Conservation (phyloP, 2,797 vertebrate species). For the Pseudochirops cupreus region DNA sequence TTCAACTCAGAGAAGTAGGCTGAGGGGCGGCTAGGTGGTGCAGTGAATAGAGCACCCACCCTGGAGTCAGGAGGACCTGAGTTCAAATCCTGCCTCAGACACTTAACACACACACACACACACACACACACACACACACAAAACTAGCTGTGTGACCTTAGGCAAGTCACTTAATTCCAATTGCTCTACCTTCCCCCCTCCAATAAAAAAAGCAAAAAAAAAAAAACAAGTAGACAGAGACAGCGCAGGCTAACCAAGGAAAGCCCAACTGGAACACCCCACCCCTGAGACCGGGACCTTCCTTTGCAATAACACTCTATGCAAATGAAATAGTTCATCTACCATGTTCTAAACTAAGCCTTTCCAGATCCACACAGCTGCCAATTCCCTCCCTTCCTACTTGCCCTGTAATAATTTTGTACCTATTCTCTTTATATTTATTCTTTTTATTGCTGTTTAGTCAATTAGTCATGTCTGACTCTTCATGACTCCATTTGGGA, state of each 20-base stretch:
- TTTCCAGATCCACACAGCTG: background rate
- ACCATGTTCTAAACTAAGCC: background rate
- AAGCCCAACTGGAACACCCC: too few relatives aligned
- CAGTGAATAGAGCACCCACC: too few relatives aligned
- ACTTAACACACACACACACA: too few relatives aligned
- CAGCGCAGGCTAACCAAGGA: too few relatives aligned
- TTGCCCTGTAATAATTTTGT: background rate
- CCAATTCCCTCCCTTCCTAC: background rate
- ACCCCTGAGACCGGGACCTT: background rate
- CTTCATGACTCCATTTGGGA: background rate
- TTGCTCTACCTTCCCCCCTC: too few relatives aligned
- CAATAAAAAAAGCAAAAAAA: background rate
- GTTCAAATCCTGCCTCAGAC: too few relatives aligned
- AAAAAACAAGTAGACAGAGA: background rate
- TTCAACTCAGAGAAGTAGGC: background rate
- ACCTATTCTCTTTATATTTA: background rate
- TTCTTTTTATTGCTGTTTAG: background rate
- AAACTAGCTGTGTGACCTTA: too few relatives aligned
- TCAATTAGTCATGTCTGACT: background rate
- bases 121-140: too few relatives aligned
- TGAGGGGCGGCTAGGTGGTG: too few relatives aligned
- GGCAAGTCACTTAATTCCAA: too few relatives aligned
- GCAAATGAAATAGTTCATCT: background rate
- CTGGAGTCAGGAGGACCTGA: too few relatives aligned
- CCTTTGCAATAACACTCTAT: background rate